Base-by-base conservation (phyloP, 2,113 vertebrate species). In the Onychorhynchus coronatus region DNA sequence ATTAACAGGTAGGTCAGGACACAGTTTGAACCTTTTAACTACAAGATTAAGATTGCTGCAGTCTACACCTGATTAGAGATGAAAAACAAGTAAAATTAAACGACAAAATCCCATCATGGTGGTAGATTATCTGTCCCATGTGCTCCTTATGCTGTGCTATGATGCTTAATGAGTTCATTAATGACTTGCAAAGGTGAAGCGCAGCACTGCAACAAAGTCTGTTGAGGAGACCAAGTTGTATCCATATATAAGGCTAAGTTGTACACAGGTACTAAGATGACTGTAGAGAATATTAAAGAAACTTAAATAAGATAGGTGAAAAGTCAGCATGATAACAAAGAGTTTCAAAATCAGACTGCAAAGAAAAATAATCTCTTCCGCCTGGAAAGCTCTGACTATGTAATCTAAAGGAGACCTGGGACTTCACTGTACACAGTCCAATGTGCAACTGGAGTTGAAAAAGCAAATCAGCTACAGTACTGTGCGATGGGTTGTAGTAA, bases 151-250 rank as follows among this genome's bases (percentile, higher is more conserved):
- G 61, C 68, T 75, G 49, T 91, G 28, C 53, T 70, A 92, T 78
- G 52, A 71, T 81, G 53, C 88, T 79, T 93, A 94, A 86, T 84
- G 82, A 93, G 85, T 95, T 86, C 44, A 50, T 86, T 95, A 95
- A 90, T 88, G 42, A 80, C 42, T 90, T 86, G 55, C 42, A 96
- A 93, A 91, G 41, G 82, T 72, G 58, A 88, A 94, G 92, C n/a
- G 22, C 61, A 62, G 62, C 61, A 85, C 23, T 50, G 49, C 39
- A 90, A 85, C 37, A 47, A 91, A 73, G n/a, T 67, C 53, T 41
- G 10, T 71, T 12, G 14, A 81, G 39, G 25, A 35, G 8, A 42
- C 46, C 33, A n/a, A 79, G 50, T 33, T 90, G 23, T 62, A 49
- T 27, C 73, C 8, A 3, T 58, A 59, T 35, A 15, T 23, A 58